Base-by-base conservation (phyloP, 2,888 invertebrate species). In the Rhagonycha fulva region DNA sequence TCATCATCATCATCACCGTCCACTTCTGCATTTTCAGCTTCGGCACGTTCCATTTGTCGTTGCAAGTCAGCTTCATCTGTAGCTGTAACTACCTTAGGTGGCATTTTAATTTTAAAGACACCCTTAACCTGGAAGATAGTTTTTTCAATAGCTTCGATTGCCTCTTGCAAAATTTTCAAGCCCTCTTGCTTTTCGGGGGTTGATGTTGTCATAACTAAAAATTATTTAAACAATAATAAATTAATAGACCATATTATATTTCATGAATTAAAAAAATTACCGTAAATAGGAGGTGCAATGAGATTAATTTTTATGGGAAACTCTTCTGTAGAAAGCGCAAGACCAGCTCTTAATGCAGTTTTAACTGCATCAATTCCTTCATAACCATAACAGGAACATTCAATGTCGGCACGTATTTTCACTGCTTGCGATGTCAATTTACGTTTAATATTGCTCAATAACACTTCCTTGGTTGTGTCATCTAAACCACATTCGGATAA, bases 281-380 rank as follows among this genome's bases (percentile, higher is more conserved):
- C 94, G 89, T 98, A 99, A 82, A 98, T 90, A 72, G 99, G 99
- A 32, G 99, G 99, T 5, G 99, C 99, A 86, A 99, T 99, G 81
- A 99, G 91, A 89, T 99, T 99, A 83, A 99, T 99, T 91, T 98
- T 98, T 82, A 99, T 97, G 0, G 98, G 98, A 89, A 99, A 91
- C 82, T 97, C 97, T 82, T 95, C 94, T 0, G 97, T 97, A 4
- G 98, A 98, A 71, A 97, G 90, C 62, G 95, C 93, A 60, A 99
- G 92, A 1, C 99, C 99, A 79, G 96, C 92, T 87, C 93, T 94
- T 62, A 99, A 89, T 0, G 99, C 97, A 63, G 94, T 91, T 87
- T 99, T 98, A 0, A 99, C 98, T 4, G 99, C 99, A 89, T 99
- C 99, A 81, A 99, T 98, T 28, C 99, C 99, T 87, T 99, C 99